Evolutionary conservation across 2,888 invertebrate species (phyloP), one percentile per base, ranked within the genome.

Genomic region (Malachius bipustulatus): DNA sequence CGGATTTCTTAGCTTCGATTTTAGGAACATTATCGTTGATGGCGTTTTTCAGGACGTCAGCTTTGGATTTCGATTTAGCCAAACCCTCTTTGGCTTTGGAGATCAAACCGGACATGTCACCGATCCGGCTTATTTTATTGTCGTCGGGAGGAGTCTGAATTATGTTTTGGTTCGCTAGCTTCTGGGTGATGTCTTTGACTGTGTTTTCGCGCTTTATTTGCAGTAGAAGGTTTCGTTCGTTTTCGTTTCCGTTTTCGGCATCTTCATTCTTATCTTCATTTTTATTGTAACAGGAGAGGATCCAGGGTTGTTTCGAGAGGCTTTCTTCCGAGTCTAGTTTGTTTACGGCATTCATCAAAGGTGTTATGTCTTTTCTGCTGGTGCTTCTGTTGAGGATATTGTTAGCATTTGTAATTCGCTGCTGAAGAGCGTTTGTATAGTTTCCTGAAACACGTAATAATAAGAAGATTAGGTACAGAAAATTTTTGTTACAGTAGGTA

Each of bases 41-140:
- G 39, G 83, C 72, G 56, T 78, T 76, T 64, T 82, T 74, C 50
- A 79, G 60, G 37, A 77, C 74, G 64, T 81, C 85, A 64, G 66
- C 80, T 64, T 83, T 83, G 42, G 82, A 83, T 59, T 85, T 84
- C 38, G 84, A 84, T 62, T 84, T 85, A 11, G 83, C 83, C 51
- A 91, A 66, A 49, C 87, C 90, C 44, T 56, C 56, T 70, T 90
- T 93, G 54, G 91, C 91, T 67, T 90, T 89, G 34, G 82, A 85
- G 46, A 93, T 88, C 47, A 93, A 72, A 30, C 91, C 91, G 38
- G 82, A 79, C 79, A 88, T 82, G 52, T 88, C 84, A 28, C 82
- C 81, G 40, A 84, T 80, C 58, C 81, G 65, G 45, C 72, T 66
- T 16, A 57, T 43, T 40, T 71, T 66, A 47, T 71, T 75, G 16